Base-by-base conservation (phyloP, 2,797 vertebrate genomes). In the Mormyrops attenuatus region DNA sequence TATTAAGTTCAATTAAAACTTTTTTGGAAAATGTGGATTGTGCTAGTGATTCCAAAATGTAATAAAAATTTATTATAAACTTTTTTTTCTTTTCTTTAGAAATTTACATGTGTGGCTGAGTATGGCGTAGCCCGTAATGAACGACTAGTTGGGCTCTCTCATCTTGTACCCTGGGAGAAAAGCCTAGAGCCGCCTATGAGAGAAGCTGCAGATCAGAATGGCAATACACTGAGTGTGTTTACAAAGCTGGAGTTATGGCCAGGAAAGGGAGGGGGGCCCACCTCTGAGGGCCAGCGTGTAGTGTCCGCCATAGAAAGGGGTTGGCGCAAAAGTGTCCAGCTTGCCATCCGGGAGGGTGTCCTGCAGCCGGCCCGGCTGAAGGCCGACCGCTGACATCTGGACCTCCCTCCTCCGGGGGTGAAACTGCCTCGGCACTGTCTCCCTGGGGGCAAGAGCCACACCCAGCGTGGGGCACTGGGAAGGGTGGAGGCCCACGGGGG, bases 391-490 rank as follows among this genome's bases (percentile, higher is more conserved):
- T 0, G n/a, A 91, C 0, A 91, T 91, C 91, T 95, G 95, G 88
- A 95, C 92, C 60, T 95, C 94, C 53, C 93, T 90, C 30, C 38
- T 92, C 60, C 82, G n/a, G 47, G 93, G 93, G 93, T 94, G 90
- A 9, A 93, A 96, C 9, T 52, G 89, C 90, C 95, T 89, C 0
- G 94, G 93, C 47, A 96, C 84, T 0, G 96, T 96, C 90, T 96
- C 95, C 69, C 15, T 9, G 85, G 94, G 91, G 1, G 94, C 55
- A 0, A 88, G 89, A 0, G 90, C 6, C 88, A 92, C 34, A 44
- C 92, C 92, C 49, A 93, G 77, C 3, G 73, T 89, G 15, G n/a
- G 2, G 20, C n/a, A 17, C 57, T 34, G 89, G 38, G 87, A 88
- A 20, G 66, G 87, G 6, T 52, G 0, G 0, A 92, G 93, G 0